Evolutionary conservation across 2,888 invertebrate species (phyloP), one percentile per base, ranked within the genome.

Genomic region (Dasysyrphus albostriatus): DNA sequence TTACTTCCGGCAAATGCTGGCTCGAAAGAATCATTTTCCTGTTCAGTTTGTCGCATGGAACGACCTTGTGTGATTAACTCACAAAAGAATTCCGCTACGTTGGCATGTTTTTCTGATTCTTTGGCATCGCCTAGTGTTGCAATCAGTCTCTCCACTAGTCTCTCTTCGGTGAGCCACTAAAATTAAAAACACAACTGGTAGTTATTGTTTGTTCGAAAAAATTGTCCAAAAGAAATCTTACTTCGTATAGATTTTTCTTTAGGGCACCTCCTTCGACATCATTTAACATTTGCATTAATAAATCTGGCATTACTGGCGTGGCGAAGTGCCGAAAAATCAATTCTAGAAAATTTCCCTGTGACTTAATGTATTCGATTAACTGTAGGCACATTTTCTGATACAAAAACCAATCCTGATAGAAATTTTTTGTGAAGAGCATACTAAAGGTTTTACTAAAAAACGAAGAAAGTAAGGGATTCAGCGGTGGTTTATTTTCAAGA

Each of bases 361-460:
- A 95, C 93, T 97, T 97, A 92, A 98, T 95, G 94, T 97, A 98
- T 93, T 98, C 97, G 93, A 98, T 94, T 92, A 98, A 96, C 94
- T 98, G 96, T 92, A 97, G 95, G 94, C 97, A 97, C 93, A 96
- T 96, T 93, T 97, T 96, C 94, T 98, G 97, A 95, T 97, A 97
- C 93, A 97, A 96, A 94, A 97, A 97, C 96, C 97, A 98, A 94
- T 98, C 97, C 97, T 96, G 97, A 94, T 98, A 98, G 91, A 96
- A 95, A 93, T 96, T 97, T 92, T 97, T 95, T 89, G 96, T 96
- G 88, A 98, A 95, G 90, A 99, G 94, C 93, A 97, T 96, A 91
- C 97, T 96, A 93, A 99, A 95, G 88, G 98, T 98, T 95, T 98
- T 98, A 93, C 98, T 98, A 94, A 98, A 98, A 94, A 98, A 99